Evolutionary conservation across 2,888 invertebrate species (phyloP).

Genomic region (Protonemura montana): DNA sequence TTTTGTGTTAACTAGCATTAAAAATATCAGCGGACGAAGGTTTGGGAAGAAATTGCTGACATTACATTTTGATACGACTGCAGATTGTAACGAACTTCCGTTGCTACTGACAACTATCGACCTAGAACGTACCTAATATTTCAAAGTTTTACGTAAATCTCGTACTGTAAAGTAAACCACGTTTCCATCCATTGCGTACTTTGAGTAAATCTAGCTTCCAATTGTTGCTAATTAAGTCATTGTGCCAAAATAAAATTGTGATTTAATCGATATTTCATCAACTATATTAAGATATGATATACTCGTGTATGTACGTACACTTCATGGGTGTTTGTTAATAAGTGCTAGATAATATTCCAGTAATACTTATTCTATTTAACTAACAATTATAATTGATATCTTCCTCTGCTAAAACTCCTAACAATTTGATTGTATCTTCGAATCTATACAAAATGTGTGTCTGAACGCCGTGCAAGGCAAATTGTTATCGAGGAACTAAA

Average conservation of each 20-base stretch:
- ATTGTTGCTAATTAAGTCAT: constrained; percentile 19
- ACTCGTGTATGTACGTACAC: background rate
- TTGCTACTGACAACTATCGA: background rate
- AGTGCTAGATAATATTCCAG: background rate
- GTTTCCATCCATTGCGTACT: constrained; percentile 30
- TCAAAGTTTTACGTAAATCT: background rate
- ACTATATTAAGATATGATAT: background rate
- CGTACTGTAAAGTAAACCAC: background rate
- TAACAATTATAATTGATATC: background rate
- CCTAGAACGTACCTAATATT: background rate
- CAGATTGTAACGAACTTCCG: background rate
- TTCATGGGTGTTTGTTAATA: background rate
- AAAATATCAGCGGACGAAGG: background rate
- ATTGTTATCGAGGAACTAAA: background rate
- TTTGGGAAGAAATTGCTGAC: background rate
- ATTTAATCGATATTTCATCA: constrained; percentile 1
- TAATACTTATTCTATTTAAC: background rate
- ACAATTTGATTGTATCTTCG: background rate
- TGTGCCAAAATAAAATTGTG: constrained; percentile 32
- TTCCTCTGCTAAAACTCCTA: background rate
- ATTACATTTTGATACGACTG: background rate
- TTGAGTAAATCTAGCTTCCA: constrained; percentile 37
- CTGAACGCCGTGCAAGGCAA: background rate
- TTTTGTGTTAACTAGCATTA: background rate
- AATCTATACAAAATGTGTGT: background rate